phyloP scores from a whole-genome alignment of 92 coral and sea anemone species.

The Epizoanthus stellaris region DNA sequence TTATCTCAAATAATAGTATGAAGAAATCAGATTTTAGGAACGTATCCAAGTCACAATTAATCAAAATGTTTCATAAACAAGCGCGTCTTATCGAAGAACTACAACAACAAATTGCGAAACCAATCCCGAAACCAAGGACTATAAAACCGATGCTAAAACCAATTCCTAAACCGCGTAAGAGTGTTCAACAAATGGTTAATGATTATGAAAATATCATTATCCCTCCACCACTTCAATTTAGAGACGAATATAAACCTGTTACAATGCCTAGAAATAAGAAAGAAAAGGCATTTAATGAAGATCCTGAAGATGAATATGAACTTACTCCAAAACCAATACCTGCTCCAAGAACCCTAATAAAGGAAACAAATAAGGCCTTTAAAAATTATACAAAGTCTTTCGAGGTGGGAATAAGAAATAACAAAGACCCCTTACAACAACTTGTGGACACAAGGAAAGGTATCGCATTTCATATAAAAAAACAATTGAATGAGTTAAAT shows the following conservation, averaged over 20 bases:
- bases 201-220: background rate
- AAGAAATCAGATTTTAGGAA: too few species aligned
- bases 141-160: too few species aligned
- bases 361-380: background rate
- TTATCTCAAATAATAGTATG: background rate
- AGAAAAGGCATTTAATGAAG: too few species aligned
- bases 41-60: background rate
- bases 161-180: too few species aligned
- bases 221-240: background rate
- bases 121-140: too few species aligned
- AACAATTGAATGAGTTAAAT: background rate
- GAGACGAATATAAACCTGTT: background rate
- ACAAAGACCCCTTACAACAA: too few species aligned
- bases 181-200: too few species aligned
- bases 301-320: too few species aligned
- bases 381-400: background rate
- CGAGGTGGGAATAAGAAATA: too few species aligned
- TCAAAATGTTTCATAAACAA: background rate
- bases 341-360: slow-evolving; percentile 10
- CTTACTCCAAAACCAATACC: slow-evolving; percentile 30
- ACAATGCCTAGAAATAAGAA: background rate
- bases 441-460: slow-evolving; percentile 6
- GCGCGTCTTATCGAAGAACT: background rate
- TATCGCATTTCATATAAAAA: background rate
- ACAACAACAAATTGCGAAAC: too few species aligned